A percentile compares a stretch with the other conserved stretches of the same genome.
phyloP scores from a whole-genome alignment of 2,113 vertebrate genomes.

The Agelaius phoeniceus region DNA sequence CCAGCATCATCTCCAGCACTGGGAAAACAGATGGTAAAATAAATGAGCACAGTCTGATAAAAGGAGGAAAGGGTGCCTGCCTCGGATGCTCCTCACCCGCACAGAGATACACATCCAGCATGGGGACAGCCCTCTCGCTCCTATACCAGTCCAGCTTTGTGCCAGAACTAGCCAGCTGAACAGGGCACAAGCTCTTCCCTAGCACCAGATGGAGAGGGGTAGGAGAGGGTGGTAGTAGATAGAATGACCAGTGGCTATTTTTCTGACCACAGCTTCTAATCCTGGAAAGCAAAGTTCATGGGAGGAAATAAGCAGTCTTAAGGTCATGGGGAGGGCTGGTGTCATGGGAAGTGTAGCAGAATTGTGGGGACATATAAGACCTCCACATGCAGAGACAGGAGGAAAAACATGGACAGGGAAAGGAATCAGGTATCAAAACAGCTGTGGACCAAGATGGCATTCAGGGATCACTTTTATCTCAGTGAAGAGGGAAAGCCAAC shows the following conservation, averaged over 20 bases:
- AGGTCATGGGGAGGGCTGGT: background rate
- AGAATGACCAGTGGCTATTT: background rate
- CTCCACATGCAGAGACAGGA: background rate
- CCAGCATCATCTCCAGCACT: constrained; percentile 69
- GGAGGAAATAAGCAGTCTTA: background rate
- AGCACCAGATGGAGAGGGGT: background rate
- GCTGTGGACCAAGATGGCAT: background rate
- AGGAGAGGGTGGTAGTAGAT: background rate
- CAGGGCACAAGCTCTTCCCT: background rate
- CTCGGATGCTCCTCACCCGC: background rate
- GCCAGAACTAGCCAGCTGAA: background rate
- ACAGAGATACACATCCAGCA: background rate
- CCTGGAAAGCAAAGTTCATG: background rate
- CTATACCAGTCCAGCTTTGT: background rate
- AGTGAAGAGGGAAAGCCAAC: background rate
- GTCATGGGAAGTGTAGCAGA: background rate
- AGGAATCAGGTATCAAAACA: background rate
- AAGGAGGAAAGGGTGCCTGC: constrained; percentile 61
- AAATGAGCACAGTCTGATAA: constrained; percentile 38
- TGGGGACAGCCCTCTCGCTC: background rate
- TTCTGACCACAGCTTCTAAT: background rate
- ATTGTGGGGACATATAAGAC: background rate
- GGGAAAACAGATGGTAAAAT: constrained; percentile 74
- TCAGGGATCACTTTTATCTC: background rate
- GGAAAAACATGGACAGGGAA: background rate